These are phyloP conservation scores for Pangasius macronema DNA, from an alignment of 2,797 vertebrate species.

Conservation along the genomic window DNA sequence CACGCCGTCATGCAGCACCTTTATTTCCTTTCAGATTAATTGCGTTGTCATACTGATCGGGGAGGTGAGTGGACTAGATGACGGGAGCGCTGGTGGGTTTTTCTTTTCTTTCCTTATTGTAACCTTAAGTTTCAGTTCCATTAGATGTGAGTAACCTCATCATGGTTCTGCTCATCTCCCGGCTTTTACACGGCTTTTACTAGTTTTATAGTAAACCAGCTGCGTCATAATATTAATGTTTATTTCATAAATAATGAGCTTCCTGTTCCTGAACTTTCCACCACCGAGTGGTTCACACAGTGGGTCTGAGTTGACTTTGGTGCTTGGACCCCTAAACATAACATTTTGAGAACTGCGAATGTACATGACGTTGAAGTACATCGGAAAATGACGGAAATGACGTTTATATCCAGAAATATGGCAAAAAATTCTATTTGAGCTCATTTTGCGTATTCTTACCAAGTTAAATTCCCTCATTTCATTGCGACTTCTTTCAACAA, in stretches of 20 bases:
- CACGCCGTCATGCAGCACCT: slow-evolving; percentile 64
- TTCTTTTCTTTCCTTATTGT: not conserved
- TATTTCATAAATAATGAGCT: no score
- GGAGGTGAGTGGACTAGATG: slow-evolving; percentile 54
- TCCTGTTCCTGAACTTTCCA: no score
- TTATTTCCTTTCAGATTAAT: slow-evolving; percentile 66
- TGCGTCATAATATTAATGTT: no score
- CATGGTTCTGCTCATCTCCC: not conserved
- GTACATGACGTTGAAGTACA: no score
- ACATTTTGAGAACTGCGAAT: not conserved
- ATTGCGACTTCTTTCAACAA: not conserved
- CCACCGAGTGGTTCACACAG: not conserved
- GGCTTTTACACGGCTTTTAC: no score
- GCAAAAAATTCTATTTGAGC: no score
- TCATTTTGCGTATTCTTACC: no score
- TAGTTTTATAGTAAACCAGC: no score
- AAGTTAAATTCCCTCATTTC: not conserved
- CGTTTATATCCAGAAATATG: not conserved
- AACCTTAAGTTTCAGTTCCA: not conserved
- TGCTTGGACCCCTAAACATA: not conserved
- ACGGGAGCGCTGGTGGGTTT: not conserved
- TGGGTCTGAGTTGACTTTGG: not conserved
- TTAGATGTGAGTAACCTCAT: not conserved
- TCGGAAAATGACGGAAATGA: not conserved
- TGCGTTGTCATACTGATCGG: slow-evolving; percentile 64